Evolutionary conservation across 2,888 invertebrate genomes (phyloP).

Genomic region (Aspidapion aeneum): DNA sequence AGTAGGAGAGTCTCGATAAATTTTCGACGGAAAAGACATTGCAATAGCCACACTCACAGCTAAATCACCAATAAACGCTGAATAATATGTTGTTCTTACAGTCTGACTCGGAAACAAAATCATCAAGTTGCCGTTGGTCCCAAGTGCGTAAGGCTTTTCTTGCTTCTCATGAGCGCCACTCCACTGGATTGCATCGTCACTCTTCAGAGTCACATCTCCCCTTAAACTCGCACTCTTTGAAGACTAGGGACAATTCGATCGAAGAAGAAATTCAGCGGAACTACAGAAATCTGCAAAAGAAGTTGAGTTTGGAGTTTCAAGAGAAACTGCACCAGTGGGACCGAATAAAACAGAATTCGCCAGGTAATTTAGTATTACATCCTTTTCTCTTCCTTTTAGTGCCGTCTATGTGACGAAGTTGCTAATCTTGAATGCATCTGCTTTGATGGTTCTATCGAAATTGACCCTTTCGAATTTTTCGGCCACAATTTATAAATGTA

Average conservation of each 20-base stretch:
- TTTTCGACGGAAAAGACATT: too few relatives aligned
- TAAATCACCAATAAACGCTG: too few relatives aligned
- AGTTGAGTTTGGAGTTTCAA: conserved; percentile 72
- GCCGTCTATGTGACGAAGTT: too few relatives aligned
- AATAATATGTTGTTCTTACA: conserved; percentile 10
- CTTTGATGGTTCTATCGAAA: too few relatives aligned
- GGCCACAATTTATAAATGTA: too few relatives aligned
- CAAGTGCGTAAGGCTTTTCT: conserved; percentile 62
- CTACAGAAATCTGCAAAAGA: conserved; percentile 68
- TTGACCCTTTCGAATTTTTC: too few relatives aligned
- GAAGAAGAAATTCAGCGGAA: conserved; percentile 68
- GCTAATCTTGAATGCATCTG: too few relatives aligned
- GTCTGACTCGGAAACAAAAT: conserved; percentile 40
- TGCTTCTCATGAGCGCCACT: not conserved
- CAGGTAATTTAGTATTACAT: conserved; percentile 27
- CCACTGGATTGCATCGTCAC: not conserved
- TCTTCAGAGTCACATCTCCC: conserved; percentile 3
- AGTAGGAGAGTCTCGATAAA: too few relatives aligned
- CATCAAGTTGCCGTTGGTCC: conserved; percentile 73
- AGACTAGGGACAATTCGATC: conserved; percentile 28
- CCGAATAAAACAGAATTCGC: conserved; percentile 38
- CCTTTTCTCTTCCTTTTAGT: too few relatives aligned
- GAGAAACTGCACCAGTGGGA: conserved; percentile 62
- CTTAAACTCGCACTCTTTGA: conserved; percentile 10
- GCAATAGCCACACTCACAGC: too few relatives aligned